Percentiles rank a stretch among this genome's conserved stretches.
Evolutionary conservation across 2,888 invertebrate species (phyloP).

Genomic region (Plagodis pulveraria): DNA sequence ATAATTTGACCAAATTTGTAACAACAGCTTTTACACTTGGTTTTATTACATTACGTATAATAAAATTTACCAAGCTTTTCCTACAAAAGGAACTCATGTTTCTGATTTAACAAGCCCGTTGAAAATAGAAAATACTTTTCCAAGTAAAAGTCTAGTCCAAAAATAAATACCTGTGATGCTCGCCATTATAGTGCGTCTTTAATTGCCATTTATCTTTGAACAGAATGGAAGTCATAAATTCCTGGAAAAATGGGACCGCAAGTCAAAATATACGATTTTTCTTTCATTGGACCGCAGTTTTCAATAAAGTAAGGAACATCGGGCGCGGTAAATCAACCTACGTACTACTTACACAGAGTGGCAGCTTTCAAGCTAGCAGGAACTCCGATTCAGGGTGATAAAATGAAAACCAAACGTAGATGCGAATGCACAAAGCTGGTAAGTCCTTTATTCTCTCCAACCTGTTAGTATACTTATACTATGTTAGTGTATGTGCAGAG

Average conservation of each 20-base stretch:
- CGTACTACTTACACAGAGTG: conserved; percentile 52
- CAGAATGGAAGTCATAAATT: conserved; percentile 75
- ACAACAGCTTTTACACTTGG: too few species aligned
- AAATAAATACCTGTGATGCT: conserved; percentile 17
- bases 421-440: conserved; percentile 25
- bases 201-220: conserved; percentile 71
- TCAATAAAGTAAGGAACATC: conserved; percentile 70
- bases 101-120: conserved; percentile 20
- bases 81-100: too few species aligned
- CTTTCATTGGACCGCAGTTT: conserved; percentile 72
- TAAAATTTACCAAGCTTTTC: too few species aligned
- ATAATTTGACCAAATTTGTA: conserved; percentile 7
- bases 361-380: conserved; percentile 43
- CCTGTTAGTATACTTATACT: conserved; percentile 24
- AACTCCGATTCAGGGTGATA: conserved; percentile 17
- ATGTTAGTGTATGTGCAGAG: conserved; percentile 15
- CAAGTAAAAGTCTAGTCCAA: conserved; percentile 5
- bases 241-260: conserved; percentile 40
- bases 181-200: conserved; percentile 38
- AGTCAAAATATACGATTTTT: conserved; percentile 80
- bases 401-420: conserved; percentile 30
- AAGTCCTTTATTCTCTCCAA: conserved; percentile 16
- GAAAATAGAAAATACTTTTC: conserved; percentile 20
- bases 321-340: conserved; percentile 72
- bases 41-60: too few species aligned